Conservation (phyloP, 2,113 vertebrate species). For the Jacana jacana region DNA sequence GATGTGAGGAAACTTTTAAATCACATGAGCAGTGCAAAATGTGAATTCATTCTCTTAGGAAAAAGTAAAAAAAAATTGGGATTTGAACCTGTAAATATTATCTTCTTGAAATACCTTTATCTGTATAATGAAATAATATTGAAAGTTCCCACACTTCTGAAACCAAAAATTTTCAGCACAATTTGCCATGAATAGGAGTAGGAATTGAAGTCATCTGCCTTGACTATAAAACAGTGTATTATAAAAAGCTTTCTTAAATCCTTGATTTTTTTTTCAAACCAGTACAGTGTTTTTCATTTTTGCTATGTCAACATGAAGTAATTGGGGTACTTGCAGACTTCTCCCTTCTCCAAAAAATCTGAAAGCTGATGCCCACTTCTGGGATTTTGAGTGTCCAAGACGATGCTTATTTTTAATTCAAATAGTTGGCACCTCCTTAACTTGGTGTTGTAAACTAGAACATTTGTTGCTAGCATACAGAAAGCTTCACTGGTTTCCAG, state of each 20-base stretch:
- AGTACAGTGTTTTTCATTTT: not conserved
- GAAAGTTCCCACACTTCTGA: not conserved
- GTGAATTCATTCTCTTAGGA: not conserved
- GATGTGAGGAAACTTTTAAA: not conserved
- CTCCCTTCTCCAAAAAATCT: not conserved
- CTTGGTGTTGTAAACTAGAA: not conserved
- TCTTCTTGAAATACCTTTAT: not conserved
- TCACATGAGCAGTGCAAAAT: not conserved
- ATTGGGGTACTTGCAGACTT: accelerated
- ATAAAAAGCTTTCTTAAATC: not conserved
- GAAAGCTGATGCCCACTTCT: not conserved
- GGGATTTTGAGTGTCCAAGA: not conserved
- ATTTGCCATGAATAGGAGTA: not conserved
- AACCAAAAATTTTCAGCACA: not conserved
- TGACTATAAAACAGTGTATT: not conserved
- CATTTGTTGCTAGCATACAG: accelerated
- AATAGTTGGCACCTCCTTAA: not conserved
- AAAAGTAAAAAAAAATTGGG: not conserved
- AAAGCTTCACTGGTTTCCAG: not conserved
- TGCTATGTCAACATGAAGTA: not conserved
- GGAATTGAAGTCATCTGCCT: not conserved
- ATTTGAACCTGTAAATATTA: not conserved
- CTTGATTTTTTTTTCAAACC: not conserved
- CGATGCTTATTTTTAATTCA: not conserved
- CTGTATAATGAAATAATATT: not conserved